Percentiles rank a stretch among this genome's conserved stretches.
Conservation (phyloP, 2,113 vertebrate species). For the Amphilophus citrinellus region DNA sequence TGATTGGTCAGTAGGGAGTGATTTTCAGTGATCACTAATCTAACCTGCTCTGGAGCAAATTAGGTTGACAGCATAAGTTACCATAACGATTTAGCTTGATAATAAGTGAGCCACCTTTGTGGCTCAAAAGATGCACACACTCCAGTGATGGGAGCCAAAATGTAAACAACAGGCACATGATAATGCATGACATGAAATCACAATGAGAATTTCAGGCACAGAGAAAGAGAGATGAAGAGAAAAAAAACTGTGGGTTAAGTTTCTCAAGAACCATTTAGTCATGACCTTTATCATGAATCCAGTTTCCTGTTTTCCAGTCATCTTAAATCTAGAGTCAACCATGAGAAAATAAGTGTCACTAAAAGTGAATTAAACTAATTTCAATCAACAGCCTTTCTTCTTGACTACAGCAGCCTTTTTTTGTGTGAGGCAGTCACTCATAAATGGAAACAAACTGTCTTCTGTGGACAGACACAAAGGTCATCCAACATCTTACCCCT, state of each 20-base stretch:
- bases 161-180: too few species aligned
- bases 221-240: background rate
- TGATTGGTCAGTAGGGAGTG: too few species aligned
- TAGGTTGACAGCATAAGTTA: too few species aligned
- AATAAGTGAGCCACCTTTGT: too few species aligned
- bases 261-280: constrained; percentile 19
- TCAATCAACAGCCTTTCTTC: background rate
- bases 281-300: constrained; percentile 10
- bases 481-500: background rate
- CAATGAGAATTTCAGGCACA: constrained; percentile 32
- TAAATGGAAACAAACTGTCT: constrained; percentile 33
- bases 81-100: too few species aligned
- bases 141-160: too few species aligned
- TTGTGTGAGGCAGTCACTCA: background rate
- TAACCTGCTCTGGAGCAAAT: too few species aligned
- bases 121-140: too few species aligned
- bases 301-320: constrained; percentile 12
- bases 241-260: background rate
- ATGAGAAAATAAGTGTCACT: constrained; percentile 17
- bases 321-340: background rate
- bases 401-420: too few species aligned
- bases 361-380: constrained; percentile 23
- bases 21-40: too few species aligned
- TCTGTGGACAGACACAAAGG: constrained; percentile 44
- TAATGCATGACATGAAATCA: constrained; percentile 34